phyloP scores from a whole-genome alignment of 2,888 invertebrate genomes.

The Candidula unifasciata region DNA sequence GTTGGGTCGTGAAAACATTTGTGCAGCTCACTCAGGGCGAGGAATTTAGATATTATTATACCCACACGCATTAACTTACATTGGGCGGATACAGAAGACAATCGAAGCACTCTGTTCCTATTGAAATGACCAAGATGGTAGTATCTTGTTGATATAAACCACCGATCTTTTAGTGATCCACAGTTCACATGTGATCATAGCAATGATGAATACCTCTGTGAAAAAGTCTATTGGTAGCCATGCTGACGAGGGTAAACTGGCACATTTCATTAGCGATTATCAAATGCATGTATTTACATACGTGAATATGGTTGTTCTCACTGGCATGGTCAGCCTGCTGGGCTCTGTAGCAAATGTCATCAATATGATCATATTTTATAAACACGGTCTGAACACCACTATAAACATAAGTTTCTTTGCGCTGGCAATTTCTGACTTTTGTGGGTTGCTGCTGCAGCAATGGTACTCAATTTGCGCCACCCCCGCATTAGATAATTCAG shows the following conservation, averaged over 20 bases:
- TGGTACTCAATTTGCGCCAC: not conserved
- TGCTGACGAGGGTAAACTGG: not conserved
- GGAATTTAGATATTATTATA: no score
- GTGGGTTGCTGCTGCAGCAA: not conserved
- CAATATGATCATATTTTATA: slow-evolving; percentile 11
- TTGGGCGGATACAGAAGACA: no score
- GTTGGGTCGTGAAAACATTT: no score
- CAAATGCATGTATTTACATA: not conserved
- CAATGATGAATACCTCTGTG: not conserved
- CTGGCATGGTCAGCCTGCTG: not conserved
- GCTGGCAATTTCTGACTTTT: not conserved
- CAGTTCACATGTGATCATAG: not conserved
- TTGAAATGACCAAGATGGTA: no score
- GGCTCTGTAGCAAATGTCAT: not conserved
- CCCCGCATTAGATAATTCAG: not conserved
- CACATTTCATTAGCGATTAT: not conserved
- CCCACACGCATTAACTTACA: no score
- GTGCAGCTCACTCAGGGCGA: no score
- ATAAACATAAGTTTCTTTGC: slow-evolving; percentile 27
- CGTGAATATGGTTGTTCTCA: not conserved
- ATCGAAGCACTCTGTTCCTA: no score
- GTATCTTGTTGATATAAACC: no score
- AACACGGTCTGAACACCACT: slow-evolving; percentile 1
- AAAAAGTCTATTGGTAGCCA: not conserved
- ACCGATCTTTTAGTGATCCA: no score